Evolutionary conservation across 1,140 invertebrate species (phyloP).

Genomic region (Neodiprion fabricii): DNA sequence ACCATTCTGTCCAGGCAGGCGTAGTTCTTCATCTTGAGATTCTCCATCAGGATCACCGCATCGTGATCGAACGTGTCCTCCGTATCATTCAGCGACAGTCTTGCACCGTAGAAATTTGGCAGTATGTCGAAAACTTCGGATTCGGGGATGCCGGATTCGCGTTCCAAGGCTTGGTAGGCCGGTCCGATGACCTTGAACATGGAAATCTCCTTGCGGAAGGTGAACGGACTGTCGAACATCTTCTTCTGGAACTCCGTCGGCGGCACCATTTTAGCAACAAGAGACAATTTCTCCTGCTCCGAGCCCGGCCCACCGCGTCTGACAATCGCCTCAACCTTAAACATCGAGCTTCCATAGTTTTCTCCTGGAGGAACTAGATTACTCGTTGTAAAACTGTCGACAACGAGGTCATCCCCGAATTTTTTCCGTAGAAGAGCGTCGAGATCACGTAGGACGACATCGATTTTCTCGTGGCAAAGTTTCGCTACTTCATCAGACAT

Average conservation of each 20-base stretch:
- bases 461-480: not conserved
- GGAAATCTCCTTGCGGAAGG: constrained; percentile 55
- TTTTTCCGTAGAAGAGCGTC: constrained; percentile 40
- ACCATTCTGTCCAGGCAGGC: constrained; percentile 56
- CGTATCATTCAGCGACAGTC: constrained; percentile 54
- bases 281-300: constrained; percentile 38
- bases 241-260: constrained; percentile 44
- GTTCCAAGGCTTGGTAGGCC: constrained; percentile 41
- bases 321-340: constrained; percentile 51
- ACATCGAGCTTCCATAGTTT: constrained; percentile 68
- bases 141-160: constrained; percentile 51
- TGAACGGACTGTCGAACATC: constrained; percentile 52
- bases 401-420: constrained; percentile 34
- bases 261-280: constrained; percentile 60
- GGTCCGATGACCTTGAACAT: constrained; percentile 50
- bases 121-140: constrained; percentile 55
- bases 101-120: constrained; percentile 63
- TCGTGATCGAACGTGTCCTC: constrained; percentile 60
- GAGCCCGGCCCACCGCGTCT: constrained; percentile 25
- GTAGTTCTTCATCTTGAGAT: constrained; percentile 61
- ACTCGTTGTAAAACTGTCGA: constrained; percentile 23
- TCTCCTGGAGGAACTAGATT: constrained; percentile 61
- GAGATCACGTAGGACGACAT: constrained; percentile 23
- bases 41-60: constrained; percentile 66
- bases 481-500: not conserved